phyloP scores from a whole-genome alignment of 2,888 invertebrate species.

The Aporophyla lueneburgensis region DNA sequence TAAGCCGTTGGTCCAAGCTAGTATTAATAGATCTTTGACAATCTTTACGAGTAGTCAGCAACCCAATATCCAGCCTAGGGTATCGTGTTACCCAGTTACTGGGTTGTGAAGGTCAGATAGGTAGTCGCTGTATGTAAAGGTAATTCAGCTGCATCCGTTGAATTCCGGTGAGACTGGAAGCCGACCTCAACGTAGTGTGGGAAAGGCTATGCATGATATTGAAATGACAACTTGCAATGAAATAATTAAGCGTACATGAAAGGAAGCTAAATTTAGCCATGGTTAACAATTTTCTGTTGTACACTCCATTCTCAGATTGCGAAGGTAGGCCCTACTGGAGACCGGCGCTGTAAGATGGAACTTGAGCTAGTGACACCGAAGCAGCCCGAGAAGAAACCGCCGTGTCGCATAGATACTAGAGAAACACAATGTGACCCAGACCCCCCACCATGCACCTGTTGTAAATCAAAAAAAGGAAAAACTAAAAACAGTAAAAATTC shows the following conservation, averaged over 20 bases:
- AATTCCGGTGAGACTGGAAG: too few relatives aligned
- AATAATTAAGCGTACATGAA: neutral
- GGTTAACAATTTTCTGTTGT: neutral
- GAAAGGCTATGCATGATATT: too few relatives aligned
- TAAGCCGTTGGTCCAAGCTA: too few relatives aligned
- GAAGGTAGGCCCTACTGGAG: constrained; percentile 83
- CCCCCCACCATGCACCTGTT: constrained; percentile 73
- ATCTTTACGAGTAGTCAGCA: too few relatives aligned
- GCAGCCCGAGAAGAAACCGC: constrained; percentile 89
- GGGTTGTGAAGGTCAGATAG: too few relatives aligned
- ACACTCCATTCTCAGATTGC: constrained; percentile 74
- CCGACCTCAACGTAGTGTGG: too few relatives aligned
- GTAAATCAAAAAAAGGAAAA: constrained; percentile 73
- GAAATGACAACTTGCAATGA: neutral
- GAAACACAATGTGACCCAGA: constrained; percentile 86
- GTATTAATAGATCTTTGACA: too few relatives aligned
- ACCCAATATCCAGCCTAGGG: too few relatives aligned
- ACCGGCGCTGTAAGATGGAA: constrained; percentile 90
- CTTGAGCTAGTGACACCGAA: constrained; percentile 93
- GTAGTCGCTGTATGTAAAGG: too few relatives aligned
- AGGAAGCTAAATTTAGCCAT: neutral
- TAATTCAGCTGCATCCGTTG: too few relatives aligned
- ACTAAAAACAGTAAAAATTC: neutral
- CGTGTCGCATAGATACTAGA: constrained; percentile 84
- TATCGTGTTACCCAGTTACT: too few relatives aligned